These are phyloP conservation scores for Anorthoa munda DNA, from an alignment of 2,888 invertebrate species.

Conservation along the genomic window DNA sequence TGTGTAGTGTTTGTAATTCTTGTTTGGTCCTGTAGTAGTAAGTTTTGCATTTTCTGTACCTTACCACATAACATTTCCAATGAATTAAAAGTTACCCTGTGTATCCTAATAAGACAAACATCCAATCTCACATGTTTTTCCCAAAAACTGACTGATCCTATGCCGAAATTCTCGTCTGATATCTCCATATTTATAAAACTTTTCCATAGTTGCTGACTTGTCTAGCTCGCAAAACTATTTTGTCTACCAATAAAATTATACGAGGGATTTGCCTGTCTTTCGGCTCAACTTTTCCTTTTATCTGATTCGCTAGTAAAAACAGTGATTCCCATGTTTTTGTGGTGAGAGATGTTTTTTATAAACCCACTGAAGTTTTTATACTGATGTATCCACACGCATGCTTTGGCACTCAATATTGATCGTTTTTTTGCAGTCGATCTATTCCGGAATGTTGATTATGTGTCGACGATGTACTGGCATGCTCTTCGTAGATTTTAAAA, in stretches of 20 bases:
- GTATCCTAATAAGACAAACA: neutral
- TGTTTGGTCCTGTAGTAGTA: too few relatives aligned
- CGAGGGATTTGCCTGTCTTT: slow-evolving; percentile 6
- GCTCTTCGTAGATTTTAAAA: slow-evolving; percentile 11
- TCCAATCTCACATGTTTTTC: neutral
- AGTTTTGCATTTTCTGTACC: too few relatives aligned
- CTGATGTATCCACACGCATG: neutral
- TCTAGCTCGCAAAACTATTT: slow-evolving; percentile 15
- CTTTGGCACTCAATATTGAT: slow-evolving; percentile 21
- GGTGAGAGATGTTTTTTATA: neutral
- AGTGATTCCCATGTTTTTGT: slow-evolving; percentile 21
- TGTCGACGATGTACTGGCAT: slow-evolving; percentile 28
- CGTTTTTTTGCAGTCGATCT: slow-evolving; percentile 47
- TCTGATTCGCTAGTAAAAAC: slow-evolving; percentile 16
- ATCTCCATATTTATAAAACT: slow-evolving; percentile 16
- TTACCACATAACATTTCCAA: neutral
- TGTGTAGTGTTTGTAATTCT: too few relatives aligned
- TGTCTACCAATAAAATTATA: slow-evolving; percentile 36
- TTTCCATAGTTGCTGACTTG: slow-evolving; percentile 6
- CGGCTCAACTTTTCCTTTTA: slow-evolving; percentile 28
- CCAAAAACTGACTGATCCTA: neutral
- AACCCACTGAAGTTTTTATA: neutral
- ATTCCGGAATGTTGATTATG: slow-evolving; percentile 37
- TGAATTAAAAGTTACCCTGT: too few relatives aligned
- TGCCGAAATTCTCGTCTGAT: neutral